A percentile compares a stretch with the other conserved stretches of the same genome.
phyloP scores from a whole-genome alignment of 2,888 invertebrate species.

The Meta bourneti region DNA sequence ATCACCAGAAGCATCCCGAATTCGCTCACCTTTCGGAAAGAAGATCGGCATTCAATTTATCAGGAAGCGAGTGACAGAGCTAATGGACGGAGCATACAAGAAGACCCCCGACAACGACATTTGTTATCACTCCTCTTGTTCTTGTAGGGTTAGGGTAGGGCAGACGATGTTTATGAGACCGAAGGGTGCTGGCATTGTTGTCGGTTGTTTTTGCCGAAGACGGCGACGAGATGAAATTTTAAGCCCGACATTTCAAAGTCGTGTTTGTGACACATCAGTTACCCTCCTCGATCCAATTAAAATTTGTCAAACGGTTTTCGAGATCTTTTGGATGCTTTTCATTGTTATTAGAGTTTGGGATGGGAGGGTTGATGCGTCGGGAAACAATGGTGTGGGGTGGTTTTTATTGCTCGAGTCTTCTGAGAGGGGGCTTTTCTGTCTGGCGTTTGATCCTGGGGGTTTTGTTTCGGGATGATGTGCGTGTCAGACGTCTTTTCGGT shows the following conservation, averaged over 20 bases:
- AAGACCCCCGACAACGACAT: constrained; percentile 36
- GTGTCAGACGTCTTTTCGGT: not conserved
- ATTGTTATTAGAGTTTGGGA: not conserved
- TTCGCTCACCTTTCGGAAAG: too few species aligned
- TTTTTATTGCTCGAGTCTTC: not conserved
- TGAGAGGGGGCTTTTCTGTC: too few species aligned
- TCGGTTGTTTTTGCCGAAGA: not conserved
- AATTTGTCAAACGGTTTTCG: not conserved
- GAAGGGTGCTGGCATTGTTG: not conserved
- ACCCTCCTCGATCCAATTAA: not conserved
- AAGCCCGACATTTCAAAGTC: not conserved
- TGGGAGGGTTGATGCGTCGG: not conserved
- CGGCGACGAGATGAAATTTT: too few species aligned
- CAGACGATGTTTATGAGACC: not conserved
- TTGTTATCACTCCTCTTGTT: constrained; percentile 45
- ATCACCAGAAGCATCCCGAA: too few species aligned
- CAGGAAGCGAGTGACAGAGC: not conserved
- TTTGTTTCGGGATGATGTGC: not conserved
- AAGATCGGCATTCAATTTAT: not conserved
- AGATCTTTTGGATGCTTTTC: not conserved
- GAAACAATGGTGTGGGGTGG: not conserved
- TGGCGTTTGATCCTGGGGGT: not conserved
- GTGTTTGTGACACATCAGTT: not conserved
- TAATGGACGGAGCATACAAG: not conserved
- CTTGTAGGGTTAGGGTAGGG: not conserved